These are phyloP conservation scores for Caenorhabditis plicata DNA, from an alignment of 2,888 invertebrate species.

Conservation along the genomic window DNA sequence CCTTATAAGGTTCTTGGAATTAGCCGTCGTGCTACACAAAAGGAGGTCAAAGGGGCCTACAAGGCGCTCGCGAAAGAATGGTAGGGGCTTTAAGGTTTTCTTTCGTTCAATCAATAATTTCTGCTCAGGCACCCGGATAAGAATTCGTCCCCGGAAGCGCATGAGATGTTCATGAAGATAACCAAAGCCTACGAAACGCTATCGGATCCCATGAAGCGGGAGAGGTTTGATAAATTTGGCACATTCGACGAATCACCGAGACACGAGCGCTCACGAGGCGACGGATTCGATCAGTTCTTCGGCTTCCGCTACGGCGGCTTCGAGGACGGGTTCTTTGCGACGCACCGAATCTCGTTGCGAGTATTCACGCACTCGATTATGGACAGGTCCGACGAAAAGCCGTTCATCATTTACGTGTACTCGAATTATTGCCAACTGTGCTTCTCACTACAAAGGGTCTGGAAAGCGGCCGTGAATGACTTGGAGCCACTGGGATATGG, in stretches of 20 bases:
- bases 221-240: conserved; percentile 58
- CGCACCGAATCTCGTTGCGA: conserved; percentile 47
- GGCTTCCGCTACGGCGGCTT: conserved; percentile 42
- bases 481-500: conserved; percentile 68
- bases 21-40: conserved; percentile 75
- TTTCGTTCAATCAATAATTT: background rate
- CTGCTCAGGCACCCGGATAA: conserved; percentile 64
- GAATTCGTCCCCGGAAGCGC: conserved; percentile 51
- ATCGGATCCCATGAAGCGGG: conserved; percentile 45
- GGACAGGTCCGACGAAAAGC: conserved; percentile 65
- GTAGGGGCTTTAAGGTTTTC: conserved; percentile 68
- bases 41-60: conserved; percentile 85
- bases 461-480: conserved; percentile 67
- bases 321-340: conserved; percentile 47
- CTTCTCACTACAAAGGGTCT: conserved; percentile 66
- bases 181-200: conserved; percentile 60
- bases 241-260: conserved; percentile 52
- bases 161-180: conserved; percentile 58
- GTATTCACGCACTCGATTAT: conserved; percentile 51
- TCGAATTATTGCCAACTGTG: conserved; percentile 68
- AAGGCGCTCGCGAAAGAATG: conserved; percentile 87
- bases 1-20: conserved; percentile 74
- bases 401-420: conserved; percentile 68
- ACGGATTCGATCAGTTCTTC: conserved; percentile 26
- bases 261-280: conserved; percentile 5